phyloP scores from a whole-genome alignment of 2,888 invertebrate species.

The Adela reaumurella region DNA sequence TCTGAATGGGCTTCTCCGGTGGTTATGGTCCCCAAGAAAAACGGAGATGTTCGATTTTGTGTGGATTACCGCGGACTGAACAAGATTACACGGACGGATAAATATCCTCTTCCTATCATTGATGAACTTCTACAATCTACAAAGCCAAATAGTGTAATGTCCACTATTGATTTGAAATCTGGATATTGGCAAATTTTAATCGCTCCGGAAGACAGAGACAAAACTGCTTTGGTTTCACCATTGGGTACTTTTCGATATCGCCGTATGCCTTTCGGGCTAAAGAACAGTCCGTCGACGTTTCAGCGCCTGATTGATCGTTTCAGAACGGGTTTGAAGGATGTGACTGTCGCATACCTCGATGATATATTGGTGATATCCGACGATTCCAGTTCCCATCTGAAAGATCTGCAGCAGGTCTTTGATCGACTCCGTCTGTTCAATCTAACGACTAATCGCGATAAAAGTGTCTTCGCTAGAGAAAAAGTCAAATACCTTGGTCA shows the following conservation, averaged over 20 bases:
- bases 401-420: constrained; percentile 10
- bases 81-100: constrained; percentile 2
- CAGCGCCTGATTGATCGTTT: constrained; percentile 13
- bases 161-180: constrained; percentile 20
- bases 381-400: constrained; percentile 11
- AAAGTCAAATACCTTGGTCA: constrained; percentile 2
- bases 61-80: constrained; percentile 19
- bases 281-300: constrained; percentile 15
- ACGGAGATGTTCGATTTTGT: constrained; percentile 16
- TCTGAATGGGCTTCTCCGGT: constrained; percentile 20
- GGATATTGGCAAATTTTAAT: constrained; percentile 24
- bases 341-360: constrained; percentile 12
- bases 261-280: constrained; percentile 15
- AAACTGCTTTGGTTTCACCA: too few species aligned
- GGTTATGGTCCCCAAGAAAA: constrained; percentile 19
- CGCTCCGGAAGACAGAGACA: constrained; percentile 9
- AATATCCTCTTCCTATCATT: constrained; percentile 20
- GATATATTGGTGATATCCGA: constrained; percentile 14
- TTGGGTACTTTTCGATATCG: constrained; percentile 15
- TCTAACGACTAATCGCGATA: constrained; percentile 8
- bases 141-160: constrained; percentile 14
- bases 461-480: neutral
- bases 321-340: constrained; percentile 6
- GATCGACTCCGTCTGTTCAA: constrained; percentile 7
- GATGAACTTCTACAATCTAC: constrained; percentile 20